Conservation (phyloP, 2,888 invertebrate genomes). For the Pimpla rufipes region DNA sequence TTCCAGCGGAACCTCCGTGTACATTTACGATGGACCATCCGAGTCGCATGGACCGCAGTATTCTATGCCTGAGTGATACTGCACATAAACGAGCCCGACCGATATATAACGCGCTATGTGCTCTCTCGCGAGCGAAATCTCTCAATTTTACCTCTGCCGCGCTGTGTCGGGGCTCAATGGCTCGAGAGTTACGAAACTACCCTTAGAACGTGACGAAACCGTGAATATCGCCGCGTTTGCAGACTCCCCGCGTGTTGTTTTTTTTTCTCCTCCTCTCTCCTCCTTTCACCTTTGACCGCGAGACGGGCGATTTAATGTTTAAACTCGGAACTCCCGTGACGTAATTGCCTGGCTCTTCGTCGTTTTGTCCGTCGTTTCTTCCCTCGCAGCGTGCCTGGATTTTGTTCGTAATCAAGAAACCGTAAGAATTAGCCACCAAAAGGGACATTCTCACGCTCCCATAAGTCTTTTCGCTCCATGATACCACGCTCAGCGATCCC, state of each 20-base stretch:
- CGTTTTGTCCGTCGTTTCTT: constrained; percentile 29
- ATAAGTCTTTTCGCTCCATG: constrained; percentile 12
- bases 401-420: constrained; percentile 37
- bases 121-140: constrained; percentile 52
- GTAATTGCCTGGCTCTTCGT: constrained; percentile 36
- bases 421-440: constrained; percentile 43
- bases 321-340: neutral
- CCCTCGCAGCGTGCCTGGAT: neutral
- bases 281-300: constrained; percentile 28
- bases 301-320: constrained; percentile 23
- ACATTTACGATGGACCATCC: no score
- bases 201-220: constrained; percentile 49
- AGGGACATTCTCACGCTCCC: constrained; percentile 29
- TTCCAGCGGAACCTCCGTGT: no score
- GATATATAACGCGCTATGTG: constrained; percentile 6
- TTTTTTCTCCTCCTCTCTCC: constrained; percentile 46
- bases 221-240: constrained; percentile 53
- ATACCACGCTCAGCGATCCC: neutral
- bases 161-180: constrained; percentile 33
- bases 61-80: constrained; percentile 44
- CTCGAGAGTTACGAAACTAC: constrained; percentile 31
- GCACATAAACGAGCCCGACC: neutral
- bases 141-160: constrained; percentile 51
- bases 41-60: constrained; percentile 14
- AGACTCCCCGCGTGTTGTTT: constrained; percentile 46